Base-by-base conservation (phyloP, 2,113 vertebrate genomes). In the Riparia riparia region DNA sequence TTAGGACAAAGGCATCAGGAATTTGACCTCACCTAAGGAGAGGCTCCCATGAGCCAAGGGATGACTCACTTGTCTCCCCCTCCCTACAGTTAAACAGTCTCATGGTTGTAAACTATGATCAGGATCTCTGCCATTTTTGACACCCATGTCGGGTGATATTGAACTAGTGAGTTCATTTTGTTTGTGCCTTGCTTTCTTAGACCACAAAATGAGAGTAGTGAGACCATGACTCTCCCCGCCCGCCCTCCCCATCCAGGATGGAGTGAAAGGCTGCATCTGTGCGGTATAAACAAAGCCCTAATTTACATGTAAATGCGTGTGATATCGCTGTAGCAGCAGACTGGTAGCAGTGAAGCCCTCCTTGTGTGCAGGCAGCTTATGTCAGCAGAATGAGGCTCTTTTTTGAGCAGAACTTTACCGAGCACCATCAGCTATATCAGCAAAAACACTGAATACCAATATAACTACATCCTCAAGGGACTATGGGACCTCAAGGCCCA, bases 201-300 rank as follows among this genome's bases (percentile, higher is more conserved):
- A 84, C 25, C 49, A 17, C 82, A 68, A 89, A 93, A 92, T 47
- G 34, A 44, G 68, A 54, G 25, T 51, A 81, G 82, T 18, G 71
- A 93, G 60, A 81, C 69, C 32, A 74, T 92, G 78, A 81, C 68
- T 71, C 29, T 92, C 42, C n/a, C 44, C 2, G 0, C 26, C n/a
- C 53, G 21, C 42, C 24, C 42, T 22, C 37, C 56, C 54, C 45
- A 77, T 72, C n/a, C 63, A 65, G 82, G 79, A 82, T 82, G 73
- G 90, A 93, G 39, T 83, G 92, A 94, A 96, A 93, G 54, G 80
- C 96, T 86, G 88, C 96, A 97, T 97, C 96, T 96, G 96, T 95
- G 58, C 39, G 0, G 54, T 70, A 63, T 56, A 95, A 96, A 95
- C 95, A 94, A 96, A 95, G 86, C 39, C 71, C 86, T 92, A 41